These are phyloP conservation scores for Lepus oiostolus DNA, from an alignment of 2,797 vertebrate species.

Conservation along the genomic window DNA sequence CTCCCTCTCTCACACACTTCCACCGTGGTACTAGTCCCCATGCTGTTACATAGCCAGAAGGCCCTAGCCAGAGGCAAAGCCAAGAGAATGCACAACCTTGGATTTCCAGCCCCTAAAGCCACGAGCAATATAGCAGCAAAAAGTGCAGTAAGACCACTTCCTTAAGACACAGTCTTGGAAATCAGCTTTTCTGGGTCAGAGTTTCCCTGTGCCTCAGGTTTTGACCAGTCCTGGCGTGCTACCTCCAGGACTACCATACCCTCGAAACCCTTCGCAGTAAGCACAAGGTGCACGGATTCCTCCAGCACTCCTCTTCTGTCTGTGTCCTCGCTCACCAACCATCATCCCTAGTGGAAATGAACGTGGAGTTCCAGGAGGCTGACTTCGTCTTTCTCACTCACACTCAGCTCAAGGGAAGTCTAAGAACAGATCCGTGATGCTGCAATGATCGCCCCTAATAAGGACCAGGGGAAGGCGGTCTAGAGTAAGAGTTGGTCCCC, in stretches of 20 bases:
- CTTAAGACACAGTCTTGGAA: constrained; percentile 31
- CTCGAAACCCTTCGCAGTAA: neutral
- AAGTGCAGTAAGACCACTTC: neutral
- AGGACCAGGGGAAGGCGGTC: neutral
- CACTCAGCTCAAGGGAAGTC: neutral
- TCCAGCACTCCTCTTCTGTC: neutral
- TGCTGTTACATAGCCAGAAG: too few relatives aligned
- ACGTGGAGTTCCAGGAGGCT: neutral
- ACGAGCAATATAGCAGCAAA: too few relatives aligned
- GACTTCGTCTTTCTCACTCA: neutral
- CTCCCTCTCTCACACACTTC: too few relatives aligned
- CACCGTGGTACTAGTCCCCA: too few relatives aligned
- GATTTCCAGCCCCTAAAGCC: too few relatives aligned
- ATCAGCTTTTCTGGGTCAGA: neutral
- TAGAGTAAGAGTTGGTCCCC: neutral
- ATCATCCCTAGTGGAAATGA: neutral
- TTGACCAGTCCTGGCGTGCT: neutral
- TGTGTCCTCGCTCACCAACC: neutral
- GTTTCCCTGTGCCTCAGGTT: constrained; percentile 14
- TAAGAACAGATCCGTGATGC: neutral
- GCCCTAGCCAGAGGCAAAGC: too few relatives aligned
- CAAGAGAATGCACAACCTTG: too few relatives aligned
- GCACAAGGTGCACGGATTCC: neutral
- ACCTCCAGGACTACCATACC: neutral
- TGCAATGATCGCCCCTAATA: neutral